Evolutionary conservation across 1,140 invertebrate species (phyloP).

Genomic region (Heliconius nattereri): DNA sequence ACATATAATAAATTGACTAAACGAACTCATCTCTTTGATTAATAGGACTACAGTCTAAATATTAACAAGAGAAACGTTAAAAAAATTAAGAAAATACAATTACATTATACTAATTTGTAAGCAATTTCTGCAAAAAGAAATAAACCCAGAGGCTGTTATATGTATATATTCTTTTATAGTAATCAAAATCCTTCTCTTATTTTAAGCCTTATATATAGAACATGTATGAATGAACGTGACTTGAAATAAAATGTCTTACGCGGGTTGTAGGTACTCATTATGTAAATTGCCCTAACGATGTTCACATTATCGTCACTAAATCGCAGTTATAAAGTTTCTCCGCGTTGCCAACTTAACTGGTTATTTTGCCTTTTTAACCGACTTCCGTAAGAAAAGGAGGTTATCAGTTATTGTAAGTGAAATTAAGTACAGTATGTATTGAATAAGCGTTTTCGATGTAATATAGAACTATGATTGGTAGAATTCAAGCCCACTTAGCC

Average conservation of each 20-base stretch:
- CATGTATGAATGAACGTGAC: conserved; percentile 25
- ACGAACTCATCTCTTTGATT: too few species aligned
- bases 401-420: too few species aligned
- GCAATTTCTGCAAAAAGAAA: neutral
- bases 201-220: conserved; percentile 3
- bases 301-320: conserved; percentile 35
- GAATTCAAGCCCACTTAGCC: too few species aligned
- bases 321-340: conserved; percentile 35
- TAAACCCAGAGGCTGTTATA: too few species aligned
- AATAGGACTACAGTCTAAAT: too few species aligned
- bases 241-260: conserved; percentile 28
- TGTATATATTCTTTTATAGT: neutral
- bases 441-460: too few species aligned
- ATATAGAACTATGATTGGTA: too few species aligned
- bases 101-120: neutral
- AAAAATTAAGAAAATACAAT: neutral
- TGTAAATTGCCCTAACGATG: conserved; percentile 32
- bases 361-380: neutral
- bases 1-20: too few species aligned
- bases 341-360: neutral
- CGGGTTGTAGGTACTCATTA: conserved; percentile 25
- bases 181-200: neutral
- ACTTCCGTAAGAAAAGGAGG: too few species aligned
- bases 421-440: too few species aligned
- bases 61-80: neutral